phyloP scores from a whole-genome alignment of 2,888 invertebrate species.

The Cancer borealis region DNA sequence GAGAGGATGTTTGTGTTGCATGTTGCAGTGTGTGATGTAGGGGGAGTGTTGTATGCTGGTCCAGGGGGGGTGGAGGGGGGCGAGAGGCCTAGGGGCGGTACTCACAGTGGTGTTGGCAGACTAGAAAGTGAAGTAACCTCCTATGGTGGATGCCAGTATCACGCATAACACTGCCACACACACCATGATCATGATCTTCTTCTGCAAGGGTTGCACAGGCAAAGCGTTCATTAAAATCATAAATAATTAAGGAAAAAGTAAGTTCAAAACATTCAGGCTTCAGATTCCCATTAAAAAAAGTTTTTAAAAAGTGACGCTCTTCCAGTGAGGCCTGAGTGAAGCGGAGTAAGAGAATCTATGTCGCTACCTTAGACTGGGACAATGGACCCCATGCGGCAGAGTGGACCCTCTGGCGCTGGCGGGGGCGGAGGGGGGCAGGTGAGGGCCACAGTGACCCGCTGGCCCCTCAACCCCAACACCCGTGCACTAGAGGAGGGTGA shows the following conservation, averaged over 20 bases:
- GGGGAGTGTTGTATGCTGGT: neutral
- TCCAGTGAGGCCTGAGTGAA: constrained; percentile 65
- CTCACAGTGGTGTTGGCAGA: constrained; percentile 46
- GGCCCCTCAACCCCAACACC: neutral
- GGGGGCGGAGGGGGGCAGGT: neutral
- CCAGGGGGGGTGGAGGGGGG: constrained; percentile 38
- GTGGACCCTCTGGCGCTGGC: neutral
- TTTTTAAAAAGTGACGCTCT: constrained; percentile 56
- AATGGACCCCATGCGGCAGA: constrained; percentile 70
- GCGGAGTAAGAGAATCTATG: constrained; percentile 51
- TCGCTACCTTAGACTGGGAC: constrained; percentile 71
- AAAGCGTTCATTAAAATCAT: constrained; percentile 66
- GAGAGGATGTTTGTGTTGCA: neutral
- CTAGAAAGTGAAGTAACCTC: constrained; percentile 75
- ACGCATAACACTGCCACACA: constrained; percentile 83
- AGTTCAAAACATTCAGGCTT: constrained; percentile 50
- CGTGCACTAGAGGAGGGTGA: neutral
- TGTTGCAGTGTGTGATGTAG: neutral
- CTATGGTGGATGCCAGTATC: constrained; percentile 77
- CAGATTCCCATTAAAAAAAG: constrained; percentile 2
- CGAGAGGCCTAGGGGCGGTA: constrained; percentile 30
- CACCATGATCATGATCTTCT: constrained; percentile 96
- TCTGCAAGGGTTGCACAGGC: constrained; percentile 84
- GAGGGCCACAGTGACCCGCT: neutral
- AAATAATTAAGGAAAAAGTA: constrained; percentile 52